Evolutionary conservation across 1,140 invertebrate species (phyloP).

Genomic region (Macrostomum lignano): DNA sequence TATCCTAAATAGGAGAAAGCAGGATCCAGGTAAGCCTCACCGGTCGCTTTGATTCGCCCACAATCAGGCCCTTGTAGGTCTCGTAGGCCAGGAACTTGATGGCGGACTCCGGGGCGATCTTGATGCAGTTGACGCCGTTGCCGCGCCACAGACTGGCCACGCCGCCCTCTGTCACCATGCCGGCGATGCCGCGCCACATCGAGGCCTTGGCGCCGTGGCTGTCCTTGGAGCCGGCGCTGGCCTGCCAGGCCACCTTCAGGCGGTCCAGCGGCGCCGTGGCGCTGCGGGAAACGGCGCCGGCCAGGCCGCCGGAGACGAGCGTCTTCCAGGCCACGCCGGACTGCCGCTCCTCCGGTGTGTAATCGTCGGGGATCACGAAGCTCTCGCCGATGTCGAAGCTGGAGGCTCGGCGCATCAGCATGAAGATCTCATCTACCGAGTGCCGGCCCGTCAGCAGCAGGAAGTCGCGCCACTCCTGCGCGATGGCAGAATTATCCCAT

Average conservation of each 20-base stretch:
- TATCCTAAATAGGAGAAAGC: too few relatives aligned
- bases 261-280: slow-evolving; percentile 5
- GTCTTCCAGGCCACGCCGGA: slow-evolving; percentile 93
- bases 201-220: slow-evolving; percentile 1
- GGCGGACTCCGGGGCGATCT: slow-evolving; percentile 89
- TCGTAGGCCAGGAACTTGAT: slow-evolving; percentile 94
- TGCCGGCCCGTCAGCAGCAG: slow-evolving; percentile 1
- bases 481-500: too few relatives aligned
- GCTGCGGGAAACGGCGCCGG: slow-evolving; percentile 3
- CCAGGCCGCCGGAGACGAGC: slow-evolving; percentile 29
- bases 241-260: slow-evolving; percentile 5
- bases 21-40: too few relatives aligned
- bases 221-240: background rate
- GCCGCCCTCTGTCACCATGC: slow-evolving; percentile 70
- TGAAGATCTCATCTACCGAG: slow-evolving; percentile 1
- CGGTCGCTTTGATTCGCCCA: background rate
- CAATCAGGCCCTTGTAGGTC: slow-evolving; percentile 32
- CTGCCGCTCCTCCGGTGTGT: slow-evolving; percentile 65
- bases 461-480: slow-evolving; percentile 5
- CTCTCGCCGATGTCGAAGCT: slow-evolving; percentile 91
- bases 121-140: slow-evolving; percentile 88
- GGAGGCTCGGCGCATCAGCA: background rate
- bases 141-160: slow-evolving; percentile 65
- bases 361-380: slow-evolving; percentile 81
- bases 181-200: slow-evolving; percentile 12